Evolutionary conservation across 2,888 invertebrate species (phyloP), one percentile per base, ranked within the genome.

Genomic region (Zhengitettix transpicula): DNA sequence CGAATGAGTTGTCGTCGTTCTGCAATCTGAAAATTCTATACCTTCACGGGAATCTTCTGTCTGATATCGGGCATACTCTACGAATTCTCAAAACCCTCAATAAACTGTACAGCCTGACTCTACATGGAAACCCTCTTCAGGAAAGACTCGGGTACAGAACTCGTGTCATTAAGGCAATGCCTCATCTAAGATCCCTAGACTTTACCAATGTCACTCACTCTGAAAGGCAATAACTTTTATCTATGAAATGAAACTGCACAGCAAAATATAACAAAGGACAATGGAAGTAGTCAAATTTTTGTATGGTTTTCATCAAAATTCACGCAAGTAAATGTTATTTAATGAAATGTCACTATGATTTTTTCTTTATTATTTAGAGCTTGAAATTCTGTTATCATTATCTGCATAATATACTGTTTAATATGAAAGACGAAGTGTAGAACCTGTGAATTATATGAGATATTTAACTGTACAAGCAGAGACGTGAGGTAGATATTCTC

Each of bases 111-210:
- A 67, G 65, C 52, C 61, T 69, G 15, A 69, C 69, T 2, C 63
- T 69, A 10, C 68, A 69, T 57, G 68, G 68, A 2, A 69, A 69
- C 60, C 69, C 68, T n/a, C 62, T 75, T 41, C 74, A 74, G 62
- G 71, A 66, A 47, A 58, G 65, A 9, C 63, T 64, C 40, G 64
- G 65, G 53, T 69, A 69, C 58, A 62, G 67, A 47, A 58, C 51
- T 40, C 60, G 59, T 54, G 63, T 69, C 10, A 60, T 69, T 10
- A 57, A 58, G 10, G 44, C 60, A 15, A 61, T 69, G 15, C 65
- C 67, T 1, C 61, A 64, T 28, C 62, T 69, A 47, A 65, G 65
- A 61, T 65, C 65, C 3, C 61, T 69, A 9, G 69, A 69, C 61
- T 69, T 69, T 62, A 65, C 65, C 59, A 68, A 68, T 59, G 65